These are phyloP conservation scores for Caenorhabditis macrosperma DNA, from an alignment of 2,888 invertebrate genomes.

Conservation along the genomic window DNA sequence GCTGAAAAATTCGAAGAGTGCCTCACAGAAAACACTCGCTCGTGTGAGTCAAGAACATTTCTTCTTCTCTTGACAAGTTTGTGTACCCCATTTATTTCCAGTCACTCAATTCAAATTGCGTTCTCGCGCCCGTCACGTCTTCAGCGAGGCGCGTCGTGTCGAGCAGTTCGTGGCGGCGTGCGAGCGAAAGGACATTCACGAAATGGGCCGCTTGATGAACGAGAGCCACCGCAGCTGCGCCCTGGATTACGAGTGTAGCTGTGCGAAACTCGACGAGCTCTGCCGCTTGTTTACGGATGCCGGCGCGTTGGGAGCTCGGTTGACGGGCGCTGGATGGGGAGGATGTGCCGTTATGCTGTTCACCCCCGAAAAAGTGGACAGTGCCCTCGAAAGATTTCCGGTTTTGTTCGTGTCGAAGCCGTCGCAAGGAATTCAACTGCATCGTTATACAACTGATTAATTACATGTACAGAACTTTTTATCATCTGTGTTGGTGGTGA, in stretches of 20 bases:
- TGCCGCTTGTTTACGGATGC: slow-evolving; percentile 68
- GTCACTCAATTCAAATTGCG: slow-evolving; percentile 84
- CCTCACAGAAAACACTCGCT: slow-evolving; percentile 60
- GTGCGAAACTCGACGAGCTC: slow-evolving; percentile 87
- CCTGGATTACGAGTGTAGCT: slow-evolving; percentile 90
- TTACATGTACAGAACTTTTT: slow-evolving; percentile 1
- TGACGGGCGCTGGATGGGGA: slow-evolving; percentile 87
- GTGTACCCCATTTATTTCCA: slow-evolving; percentile 53
- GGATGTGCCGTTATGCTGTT: slow-evolving; percentile 93
- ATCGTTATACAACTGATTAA: slow-evolving; percentile 18
- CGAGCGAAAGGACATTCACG: slow-evolving; percentile 61
- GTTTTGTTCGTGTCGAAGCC: slow-evolving; percentile 66
- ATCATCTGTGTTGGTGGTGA: neutral
- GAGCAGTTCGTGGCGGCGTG: slow-evolving; percentile 86
- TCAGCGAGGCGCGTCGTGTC: slow-evolving; percentile 89
- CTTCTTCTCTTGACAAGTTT: neutral
- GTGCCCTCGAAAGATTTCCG: slow-evolving; percentile 32
- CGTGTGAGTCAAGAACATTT: slow-evolving; percentile 49
- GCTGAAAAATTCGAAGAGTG: slow-evolving; percentile 55
- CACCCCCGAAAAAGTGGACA: slow-evolving; percentile 14
- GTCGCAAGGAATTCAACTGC: slow-evolving; percentile 58
- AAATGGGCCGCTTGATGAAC: slow-evolving; percentile 88
- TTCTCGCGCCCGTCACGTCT: slow-evolving; percentile 92
- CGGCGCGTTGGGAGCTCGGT: slow-evolving; percentile 88
- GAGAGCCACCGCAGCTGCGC: slow-evolving; percentile 88